Evolutionary conservation across 2,888 invertebrate genomes (phyloP), one percentile per base, ranked within the genome.

Genomic region (Morpho deidamia): DNA sequence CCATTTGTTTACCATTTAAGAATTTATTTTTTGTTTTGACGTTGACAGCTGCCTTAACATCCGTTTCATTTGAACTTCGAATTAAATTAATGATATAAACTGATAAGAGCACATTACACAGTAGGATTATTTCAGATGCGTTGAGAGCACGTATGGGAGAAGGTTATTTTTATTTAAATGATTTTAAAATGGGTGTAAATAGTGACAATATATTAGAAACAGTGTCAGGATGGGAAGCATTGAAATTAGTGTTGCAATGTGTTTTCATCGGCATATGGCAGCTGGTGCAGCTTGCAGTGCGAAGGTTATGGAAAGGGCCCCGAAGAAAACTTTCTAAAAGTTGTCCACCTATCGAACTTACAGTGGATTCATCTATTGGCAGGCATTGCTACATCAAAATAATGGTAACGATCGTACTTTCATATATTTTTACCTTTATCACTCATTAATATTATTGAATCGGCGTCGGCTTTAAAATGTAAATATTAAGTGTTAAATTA

Each of bases 361-460:
- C 84, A 1, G 79, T 82, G 0, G 89, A 88, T 58, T 76, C 86
- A 0, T 82, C 88, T 33, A 67, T 89, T 23, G 89, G 89, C 7
- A 81, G 81, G 7, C 89, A 89, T 67, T 89, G 84, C 56, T 85
- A 81, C 60, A 86, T 89, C 10, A 88, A 85, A 80, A 74, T 89
- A 56, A 74, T 83, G 87, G 89, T 88, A 56, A 72, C 76, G 8
- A 37, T 3, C 34, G 38, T 23, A 11, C 33, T 40, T 8, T 9
- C 37, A 32, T 39, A 47, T 4, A 0, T 23, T 23, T 23, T 23
- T 23, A 1, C 5, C 5, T 23, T 23, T 11, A 10, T 47, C 11
- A 33, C 37, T 42, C 39, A 12, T 49, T 39, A 11, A 8, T 7
- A 2, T 8, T 14, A 42, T 12, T 42, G 14, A 42, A 23, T 3